Base-by-base conservation (phyloP, 2,888 invertebrate species). In the Dermolepida albohirtum region DNA sequence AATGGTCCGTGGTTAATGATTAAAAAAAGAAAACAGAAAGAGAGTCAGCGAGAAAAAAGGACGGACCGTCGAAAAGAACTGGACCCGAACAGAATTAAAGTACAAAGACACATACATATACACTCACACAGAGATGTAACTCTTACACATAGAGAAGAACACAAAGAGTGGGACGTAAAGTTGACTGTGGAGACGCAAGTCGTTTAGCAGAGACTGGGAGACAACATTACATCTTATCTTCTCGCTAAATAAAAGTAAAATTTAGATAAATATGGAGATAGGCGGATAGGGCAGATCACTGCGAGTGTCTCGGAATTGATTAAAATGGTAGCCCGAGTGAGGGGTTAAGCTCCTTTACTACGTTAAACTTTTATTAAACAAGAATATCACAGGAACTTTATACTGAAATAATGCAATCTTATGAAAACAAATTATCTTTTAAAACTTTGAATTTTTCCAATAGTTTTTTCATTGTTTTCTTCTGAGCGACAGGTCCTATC, bases 201-300 rank as follows among this genome's bases (percentile, higher is more conserved):
- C 76, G 75, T 79, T 79, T 77, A 75, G 76, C 76, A 78, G 74
- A 76, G 77, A 43, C 77, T 74, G 74, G 75, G 74, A 75, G 75
- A 76, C 69, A 66, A 77, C 78, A 74, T 76, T 75, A 74, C 75
- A 70, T 74, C 76, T 78, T 79, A 79, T 80, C 79, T 80, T 77
- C 76, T 75, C 78, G 76, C 78, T 80, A 79, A 81, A 82, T 81
- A 81, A 81, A 81, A 78, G 79, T 76, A 76, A 79, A 80, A 75
- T 82, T 81, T 79, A 81, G 82, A 82, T 83, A 80, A 82, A 81
- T 81, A 79, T 77, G 77, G 76, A 79, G 81, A 82, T 82, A 81
- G 78, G 75, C 72, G 77, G 75, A 77, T 75, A 77, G 76, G 78
- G 76, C 76, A 80, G 81, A 81, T 81, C 79, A 79, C 77, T 78